Evolutionary conservation across 2,888 invertebrate genomes (phyloP), one percentile per base, ranked within the genome.

Genomic region (Patella caerulea): DNA sequence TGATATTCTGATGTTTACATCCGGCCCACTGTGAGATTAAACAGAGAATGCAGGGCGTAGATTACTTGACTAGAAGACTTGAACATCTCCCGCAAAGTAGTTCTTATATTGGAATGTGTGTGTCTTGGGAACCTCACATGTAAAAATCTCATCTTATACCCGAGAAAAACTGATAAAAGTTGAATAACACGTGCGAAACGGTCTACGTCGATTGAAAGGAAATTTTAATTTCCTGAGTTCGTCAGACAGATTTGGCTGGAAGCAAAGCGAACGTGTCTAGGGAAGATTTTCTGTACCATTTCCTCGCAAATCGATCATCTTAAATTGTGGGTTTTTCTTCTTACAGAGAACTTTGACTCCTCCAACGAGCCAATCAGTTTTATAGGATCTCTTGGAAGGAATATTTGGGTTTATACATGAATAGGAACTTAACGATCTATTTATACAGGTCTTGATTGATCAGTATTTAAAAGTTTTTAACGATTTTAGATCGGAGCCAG

Each of bases 21-120:
- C 45, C 45, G 45, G 9, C 7, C 45, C 9, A 45, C 45, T 45
- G 45, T 45, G 45, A 9, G 45, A 45, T 45, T 9, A 45, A 45
- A 9, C 45, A 45, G 45, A 7, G 45, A 45, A 45, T 45, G 45
- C 45, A 45, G 45, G 45, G 45, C 45, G 45, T 45, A 7, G 45
- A 45, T 45, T 45, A 45, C 45, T 45, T 45, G 45, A 45, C 45
- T 45, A 4, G 45, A 45, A 45, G 45, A 45, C 45, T 45, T 45
- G 45, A 45, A 45, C 45, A 45, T 45, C 45, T 7, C 9, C 65
- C 14, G 24, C 24, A 65, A 65, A 65, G 19, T 65, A 65, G 65
- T 24, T 65, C 65, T 65, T 45, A 65, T 65, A 65, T 65, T 12
- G 65, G 65, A 65, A 65, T 65, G 65, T 65, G n/a, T 65, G 65